Evolutionary conservation across 2,797 vertebrate species (phyloP).

Genomic region (Staurois parvus): DNA sequence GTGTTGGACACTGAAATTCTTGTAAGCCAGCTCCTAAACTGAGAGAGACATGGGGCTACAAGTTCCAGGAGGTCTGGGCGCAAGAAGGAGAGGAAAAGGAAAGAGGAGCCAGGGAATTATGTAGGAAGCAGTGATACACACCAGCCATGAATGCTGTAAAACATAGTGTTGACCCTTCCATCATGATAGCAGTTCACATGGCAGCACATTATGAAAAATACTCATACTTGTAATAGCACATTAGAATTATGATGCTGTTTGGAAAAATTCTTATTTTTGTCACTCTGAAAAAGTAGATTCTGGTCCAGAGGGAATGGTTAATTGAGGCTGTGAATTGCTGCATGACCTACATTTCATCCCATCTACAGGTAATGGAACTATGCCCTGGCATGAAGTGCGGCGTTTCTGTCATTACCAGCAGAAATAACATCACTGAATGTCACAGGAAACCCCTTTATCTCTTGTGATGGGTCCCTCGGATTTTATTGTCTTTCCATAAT

Average conservation of each 20-base stretch:
- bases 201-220: background rate
- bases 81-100: no score
- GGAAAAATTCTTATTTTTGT: background rate
- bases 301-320: slow-evolving; percentile 2
- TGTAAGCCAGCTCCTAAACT: no score
- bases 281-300: background rate
- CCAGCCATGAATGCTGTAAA: no score
- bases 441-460: slow-evolving; percentile 38
- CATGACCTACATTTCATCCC: slow-evolving; percentile 36
- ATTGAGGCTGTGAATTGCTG: slow-evolving; percentile 22
- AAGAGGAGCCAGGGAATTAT: no score
- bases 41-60: no score
- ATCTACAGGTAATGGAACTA: slow-evolving; percentile 15
- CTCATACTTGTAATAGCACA: background rate
- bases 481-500: slow-evolving; percentile 31
- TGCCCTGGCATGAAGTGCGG: slow-evolving; percentile 5
- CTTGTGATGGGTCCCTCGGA: slow-evolving; percentile 21
- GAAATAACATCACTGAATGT: slow-evolving; percentile 37
- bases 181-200: no score
- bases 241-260: background rate
- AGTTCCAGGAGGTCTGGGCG: no score
- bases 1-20: no score
- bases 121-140: no score
- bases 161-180: no score
- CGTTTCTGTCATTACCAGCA: slow-evolving; percentile 7